phyloP scores from a whole-genome alignment of 2,888 invertebrate genomes.

The Vandiemenella viatica region DNA sequence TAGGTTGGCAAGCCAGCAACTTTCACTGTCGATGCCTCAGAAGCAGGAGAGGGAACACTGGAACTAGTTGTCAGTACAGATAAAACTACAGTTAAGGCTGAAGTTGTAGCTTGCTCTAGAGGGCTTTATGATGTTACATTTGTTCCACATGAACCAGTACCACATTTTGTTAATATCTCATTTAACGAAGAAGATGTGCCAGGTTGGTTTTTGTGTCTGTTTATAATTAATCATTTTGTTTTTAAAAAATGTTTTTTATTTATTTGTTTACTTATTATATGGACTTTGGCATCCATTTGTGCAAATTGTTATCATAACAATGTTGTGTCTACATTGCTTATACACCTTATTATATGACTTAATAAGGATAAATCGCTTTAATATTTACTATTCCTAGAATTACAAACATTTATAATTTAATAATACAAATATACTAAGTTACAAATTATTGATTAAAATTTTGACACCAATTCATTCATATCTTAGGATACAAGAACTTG shows the following conservation, averaged over 20 bases:
- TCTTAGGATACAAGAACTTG: too few relatives aligned
- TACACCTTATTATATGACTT: too few relatives aligned
- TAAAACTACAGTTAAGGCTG: slow-evolving; percentile 76
- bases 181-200: slow-evolving; percentile 86
- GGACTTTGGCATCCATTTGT: too few relatives aligned
- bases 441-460: too few relatives aligned
- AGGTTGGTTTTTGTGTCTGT: slow-evolving; percentile 27
- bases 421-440: too few relatives aligned
- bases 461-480: too few relatives aligned
- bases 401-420: too few relatives aligned
- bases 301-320: too few relatives aligned
- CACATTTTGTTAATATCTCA: slow-evolving; percentile 84
- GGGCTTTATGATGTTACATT: slow-evolving; percentile 87
- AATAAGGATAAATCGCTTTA: too few relatives aligned
- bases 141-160: slow-evolving; percentile 73
- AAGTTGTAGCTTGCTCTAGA: slow-evolving; percentile 77
- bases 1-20: slow-evolving; percentile 76
- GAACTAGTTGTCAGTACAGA: slow-evolving; percentile 83
- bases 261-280: too few relatives aligned
- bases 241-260: not conserved
- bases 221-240: not conserved
- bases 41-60: slow-evolving; percentile 85
- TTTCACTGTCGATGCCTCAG: slow-evolving; percentile 86
- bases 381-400: too few relatives aligned
- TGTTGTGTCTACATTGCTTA: too few relatives aligned